phyloP scores from a whole-genome alignment of 2,888 invertebrate species.

The Lepidochitona cinerea region DNA sequence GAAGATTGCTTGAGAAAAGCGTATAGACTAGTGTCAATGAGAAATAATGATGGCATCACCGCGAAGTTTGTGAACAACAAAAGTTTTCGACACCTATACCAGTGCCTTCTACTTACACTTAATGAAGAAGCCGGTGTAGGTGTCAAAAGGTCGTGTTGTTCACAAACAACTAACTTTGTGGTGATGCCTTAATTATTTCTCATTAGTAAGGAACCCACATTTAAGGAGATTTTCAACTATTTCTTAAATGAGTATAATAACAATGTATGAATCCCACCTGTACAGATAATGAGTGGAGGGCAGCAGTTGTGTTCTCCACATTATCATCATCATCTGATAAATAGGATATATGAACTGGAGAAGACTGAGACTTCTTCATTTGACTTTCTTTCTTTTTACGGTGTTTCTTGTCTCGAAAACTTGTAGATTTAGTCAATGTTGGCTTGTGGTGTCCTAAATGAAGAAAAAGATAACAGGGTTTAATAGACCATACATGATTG shows the following conservation, averaged over 20 bases:
- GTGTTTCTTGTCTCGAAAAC: conserved; percentile 17
- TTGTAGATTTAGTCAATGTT: conserved; percentile 10
- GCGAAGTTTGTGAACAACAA: background rate
- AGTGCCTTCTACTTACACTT: too few relatives aligned
- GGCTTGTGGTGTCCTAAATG: conserved; percentile 32
- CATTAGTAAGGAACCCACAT: too few relatives aligned
- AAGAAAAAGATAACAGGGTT: too few relatives aligned
- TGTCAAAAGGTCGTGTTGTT: too few relatives aligned
- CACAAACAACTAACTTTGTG: too few relatives aligned
- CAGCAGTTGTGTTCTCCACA: conserved; percentile 78
- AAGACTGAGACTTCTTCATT: conserved; percentile 64
- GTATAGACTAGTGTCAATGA: background rate
- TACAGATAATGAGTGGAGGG: conserved; percentile 83
- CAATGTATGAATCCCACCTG: too few relatives aligned
- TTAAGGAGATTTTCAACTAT: too few relatives aligned
- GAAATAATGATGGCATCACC: background rate
- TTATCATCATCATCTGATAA: conserved; percentile 75
- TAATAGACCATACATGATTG: too few relatives aligned
- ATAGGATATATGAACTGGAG: conserved; percentile 58
- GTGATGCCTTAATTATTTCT: too few relatives aligned
- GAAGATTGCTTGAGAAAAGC: background rate
- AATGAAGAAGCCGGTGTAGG: too few relatives aligned
- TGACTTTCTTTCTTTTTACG: conserved; percentile 31
- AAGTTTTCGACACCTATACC: too few relatives aligned
- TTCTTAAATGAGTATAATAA: too few relatives aligned